Conservation (phyloP, 2,113 vertebrate genomes). For the Patagioenas fasciata region DNA sequence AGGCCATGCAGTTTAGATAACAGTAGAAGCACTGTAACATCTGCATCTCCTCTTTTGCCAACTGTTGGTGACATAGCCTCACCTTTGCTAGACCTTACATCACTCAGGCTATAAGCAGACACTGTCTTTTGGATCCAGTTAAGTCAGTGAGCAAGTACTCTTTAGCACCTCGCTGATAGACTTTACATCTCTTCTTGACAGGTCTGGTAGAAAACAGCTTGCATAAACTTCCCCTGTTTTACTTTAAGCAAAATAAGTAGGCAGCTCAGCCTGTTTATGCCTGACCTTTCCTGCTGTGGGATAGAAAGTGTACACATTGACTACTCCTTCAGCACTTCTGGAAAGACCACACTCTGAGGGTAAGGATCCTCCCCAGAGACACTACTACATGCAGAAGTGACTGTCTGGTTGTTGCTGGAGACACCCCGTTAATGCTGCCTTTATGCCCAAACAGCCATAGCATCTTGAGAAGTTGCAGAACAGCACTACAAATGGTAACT, state of each 20-base stretch:
- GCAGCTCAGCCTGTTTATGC: not conserved
- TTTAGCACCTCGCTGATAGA: not conserved
- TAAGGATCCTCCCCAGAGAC: not conserved
- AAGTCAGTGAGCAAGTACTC: not conserved
- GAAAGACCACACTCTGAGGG: not conserved
- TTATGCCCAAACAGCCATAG: not conserved
- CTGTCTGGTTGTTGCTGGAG: not conserved
- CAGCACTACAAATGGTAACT: not conserved
- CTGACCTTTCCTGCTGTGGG: not conserved
- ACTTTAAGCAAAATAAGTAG: not conserved
- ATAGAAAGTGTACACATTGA: not conserved
- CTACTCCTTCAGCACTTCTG: not conserved
- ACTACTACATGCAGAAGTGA: not conserved
- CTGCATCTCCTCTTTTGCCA: not conserved
- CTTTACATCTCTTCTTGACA: not conserved
- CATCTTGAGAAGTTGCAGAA: not conserved
- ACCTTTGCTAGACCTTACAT: not conserved
- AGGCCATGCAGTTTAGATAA: not conserved
- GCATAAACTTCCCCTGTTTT: not conserved
- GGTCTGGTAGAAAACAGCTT: not conserved
- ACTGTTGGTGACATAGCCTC: not conserved
- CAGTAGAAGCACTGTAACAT: not conserved
- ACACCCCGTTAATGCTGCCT: not conserved
- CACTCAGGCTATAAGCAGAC: not conserved
- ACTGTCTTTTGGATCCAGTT: not conserved